A percentile compares a stretch with the other conserved stretches of the same genome.
Conservation (phyloP, 2,797 vertebrate genomes). For the Philypnodon macrostomus region DNA sequence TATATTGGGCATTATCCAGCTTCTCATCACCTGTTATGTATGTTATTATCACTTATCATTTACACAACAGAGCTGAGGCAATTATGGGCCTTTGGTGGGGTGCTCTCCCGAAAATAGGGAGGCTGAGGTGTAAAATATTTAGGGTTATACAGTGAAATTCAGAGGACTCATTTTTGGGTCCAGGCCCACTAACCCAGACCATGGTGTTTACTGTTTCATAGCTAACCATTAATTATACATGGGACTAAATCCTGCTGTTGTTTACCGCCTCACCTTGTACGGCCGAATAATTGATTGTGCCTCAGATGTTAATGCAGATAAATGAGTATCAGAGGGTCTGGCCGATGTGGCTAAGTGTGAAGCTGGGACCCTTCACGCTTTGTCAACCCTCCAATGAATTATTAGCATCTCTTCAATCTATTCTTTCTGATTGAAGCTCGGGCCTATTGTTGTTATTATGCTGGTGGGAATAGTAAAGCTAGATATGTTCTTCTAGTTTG, state of each 20-base stretch:
- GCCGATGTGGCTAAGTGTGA: constrained; percentile 35
- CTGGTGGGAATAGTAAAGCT: constrained; percentile 17
- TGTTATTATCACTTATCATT: too few species aligned
- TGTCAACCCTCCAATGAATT: constrained; percentile 47
- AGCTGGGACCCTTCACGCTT: constrained; percentile 37
- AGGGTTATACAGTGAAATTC: too few species aligned
- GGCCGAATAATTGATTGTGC: constrained; percentile 43
- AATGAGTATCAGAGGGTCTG: constrained; percentile 50
- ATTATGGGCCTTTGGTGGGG: too few species aligned
- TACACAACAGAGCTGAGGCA: too few species aligned
- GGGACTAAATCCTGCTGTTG: constrained; percentile 7
- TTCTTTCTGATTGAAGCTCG: constrained; percentile 24
- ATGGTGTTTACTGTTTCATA: constrained; percentile 3
- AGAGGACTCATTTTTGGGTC: too few species aligned
- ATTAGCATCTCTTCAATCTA: constrained; percentile 50
- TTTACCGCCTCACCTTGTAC: constrained; percentile 21
- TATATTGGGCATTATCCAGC: constrained; percentile 16
- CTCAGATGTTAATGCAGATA: constrained; percentile 57
- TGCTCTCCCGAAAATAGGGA: too few species aligned
- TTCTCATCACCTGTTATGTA: too few species aligned
- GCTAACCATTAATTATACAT: constrained; percentile 22
- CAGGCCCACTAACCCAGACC: not conserved
- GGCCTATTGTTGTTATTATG: constrained; percentile 35
- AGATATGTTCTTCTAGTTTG: constrained; percentile 24
- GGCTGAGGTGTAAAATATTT: too few species aligned